These are phyloP conservation scores for Ctenicera cuprea DNA, from an alignment of 2,888 invertebrate species.

Conservation along the genomic window DNA sequence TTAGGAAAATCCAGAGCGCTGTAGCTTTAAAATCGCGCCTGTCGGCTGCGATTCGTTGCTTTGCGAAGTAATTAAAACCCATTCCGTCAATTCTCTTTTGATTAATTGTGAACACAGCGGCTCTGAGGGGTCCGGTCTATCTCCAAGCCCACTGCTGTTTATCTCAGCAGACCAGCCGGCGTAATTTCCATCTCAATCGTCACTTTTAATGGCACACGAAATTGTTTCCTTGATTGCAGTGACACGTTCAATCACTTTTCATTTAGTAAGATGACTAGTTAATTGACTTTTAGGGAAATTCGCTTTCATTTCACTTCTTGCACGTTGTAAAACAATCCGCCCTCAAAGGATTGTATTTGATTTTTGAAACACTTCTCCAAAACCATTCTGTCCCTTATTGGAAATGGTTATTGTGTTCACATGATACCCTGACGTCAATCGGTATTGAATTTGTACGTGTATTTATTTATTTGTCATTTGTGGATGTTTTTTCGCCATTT, in stretches of 20 bases:
- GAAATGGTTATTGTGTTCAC: no score
- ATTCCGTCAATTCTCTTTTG: conserved; percentile 73
- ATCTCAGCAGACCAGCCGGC: conserved; percentile 71
- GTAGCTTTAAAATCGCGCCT: conserved; percentile 52
- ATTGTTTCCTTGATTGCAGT: conserved; percentile 73
- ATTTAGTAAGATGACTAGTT: conserved; percentile 73
- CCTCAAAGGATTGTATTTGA: background rate
- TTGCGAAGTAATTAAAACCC: conserved; percentile 71
- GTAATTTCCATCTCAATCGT: conserved; percentile 74
- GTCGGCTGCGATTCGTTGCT: conserved; percentile 59
- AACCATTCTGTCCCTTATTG: no score
- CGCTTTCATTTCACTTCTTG: conserved; percentile 47
- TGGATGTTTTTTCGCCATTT: no score
- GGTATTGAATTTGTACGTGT: no score
- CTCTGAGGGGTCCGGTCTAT: conserved; percentile 64
- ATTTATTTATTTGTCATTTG: no score
- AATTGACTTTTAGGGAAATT: conserved; percentile 70
- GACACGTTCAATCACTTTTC: conserved; percentile 73
- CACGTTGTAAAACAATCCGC: conserved; percentile 21
- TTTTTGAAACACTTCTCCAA: no score
- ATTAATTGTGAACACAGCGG: conserved; percentile 71
- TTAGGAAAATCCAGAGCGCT: conserved; percentile 46
- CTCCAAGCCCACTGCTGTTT: conserved; percentile 68
- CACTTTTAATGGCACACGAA: conserved; percentile 72
- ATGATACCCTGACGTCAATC: no score